A percentile compares a stretch with the other conserved stretches of the same genome.
These are phyloP conservation scores for Bombycilla garrulus DNA, from an alignment of 2,113 vertebrate genomes.

Conservation along the genomic window DNA sequence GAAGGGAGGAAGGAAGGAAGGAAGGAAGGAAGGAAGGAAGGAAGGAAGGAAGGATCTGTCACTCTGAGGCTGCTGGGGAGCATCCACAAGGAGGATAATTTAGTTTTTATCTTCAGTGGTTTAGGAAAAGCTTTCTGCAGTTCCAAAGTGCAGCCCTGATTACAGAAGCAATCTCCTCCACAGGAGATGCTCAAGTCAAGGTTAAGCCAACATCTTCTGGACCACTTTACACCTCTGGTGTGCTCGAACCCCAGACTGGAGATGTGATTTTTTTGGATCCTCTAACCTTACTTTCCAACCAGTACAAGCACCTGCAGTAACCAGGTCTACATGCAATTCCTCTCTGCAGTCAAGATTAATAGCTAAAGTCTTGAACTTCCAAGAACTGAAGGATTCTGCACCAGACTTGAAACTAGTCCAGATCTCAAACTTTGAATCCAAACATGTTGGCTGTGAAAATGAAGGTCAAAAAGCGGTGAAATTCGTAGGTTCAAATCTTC, in stretches of 20 bases:
- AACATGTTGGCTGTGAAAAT: neutral
- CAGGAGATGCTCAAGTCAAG: neutral
- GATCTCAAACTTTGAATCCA: neutral
- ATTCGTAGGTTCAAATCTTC: accelerated
- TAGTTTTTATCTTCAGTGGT: neutral
- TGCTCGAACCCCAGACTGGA: neutral
- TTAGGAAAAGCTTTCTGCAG: neutral
- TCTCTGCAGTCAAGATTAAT: neutral
- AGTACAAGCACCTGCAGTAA: neutral
- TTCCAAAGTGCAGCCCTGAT: neutral
- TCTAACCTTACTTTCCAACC: neutral
- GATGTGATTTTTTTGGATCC: neutral
- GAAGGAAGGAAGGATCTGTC: neutral
- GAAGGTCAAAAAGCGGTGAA: neutral
- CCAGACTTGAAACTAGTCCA: neutral
- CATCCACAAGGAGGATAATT: neutral
- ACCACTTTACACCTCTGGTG: neutral
- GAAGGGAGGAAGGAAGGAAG: too few relatives aligned
- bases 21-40: too few relatives aligned
- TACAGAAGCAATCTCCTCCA: neutral
- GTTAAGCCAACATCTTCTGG: neutral
- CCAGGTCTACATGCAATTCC: neutral
- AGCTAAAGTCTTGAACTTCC: neutral
- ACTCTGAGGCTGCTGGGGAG: neutral
- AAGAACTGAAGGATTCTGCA: neutral